phyloP scores from a whole-genome alignment of 2,113 vertebrate genomes.

The Hoplias malabaricus region DNA sequence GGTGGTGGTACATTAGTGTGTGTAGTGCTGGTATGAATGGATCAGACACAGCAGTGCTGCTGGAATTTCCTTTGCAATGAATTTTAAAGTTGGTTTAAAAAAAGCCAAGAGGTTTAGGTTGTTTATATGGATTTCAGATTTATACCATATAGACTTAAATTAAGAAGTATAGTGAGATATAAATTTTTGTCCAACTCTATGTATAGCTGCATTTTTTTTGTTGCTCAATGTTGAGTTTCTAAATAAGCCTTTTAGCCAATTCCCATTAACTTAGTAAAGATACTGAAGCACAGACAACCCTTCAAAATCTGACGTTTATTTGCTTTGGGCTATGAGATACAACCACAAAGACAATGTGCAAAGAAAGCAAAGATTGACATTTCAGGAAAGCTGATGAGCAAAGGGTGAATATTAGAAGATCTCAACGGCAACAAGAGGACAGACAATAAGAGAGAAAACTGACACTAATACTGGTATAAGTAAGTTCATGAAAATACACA shows the following conservation, averaged over 20 bases:
- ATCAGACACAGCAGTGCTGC: too few species aligned
- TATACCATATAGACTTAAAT: too few species aligned
- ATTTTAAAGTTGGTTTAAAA: too few species aligned
- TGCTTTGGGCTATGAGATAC: slow-evolving; percentile 89
- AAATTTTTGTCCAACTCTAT: too few species aligned
- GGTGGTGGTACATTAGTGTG: too few species aligned
- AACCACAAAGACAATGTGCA: slow-evolving; percentile 98
- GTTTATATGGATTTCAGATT: too few species aligned
- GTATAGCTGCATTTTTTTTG: not conserved
- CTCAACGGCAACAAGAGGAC: slow-evolving; percentile 67
- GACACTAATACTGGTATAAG: slow-evolving; percentile 36
- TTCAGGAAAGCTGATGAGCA: slow-evolving; percentile 82
- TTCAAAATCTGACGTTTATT: slow-evolving; percentile 90
- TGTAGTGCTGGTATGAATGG: too few species aligned
- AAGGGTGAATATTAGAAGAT: slow-evolving; percentile 71
- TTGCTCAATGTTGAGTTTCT: not conserved
- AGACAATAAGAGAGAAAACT: slow-evolving; percentile 55
- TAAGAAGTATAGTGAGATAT: too few species aligned
- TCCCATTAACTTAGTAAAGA: slow-evolving; percentile 26
- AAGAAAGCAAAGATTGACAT: slow-evolving; percentile 97
- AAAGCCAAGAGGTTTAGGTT: too few species aligned
- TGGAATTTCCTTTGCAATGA: too few species aligned
- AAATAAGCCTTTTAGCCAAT: not conserved
- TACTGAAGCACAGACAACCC: not conserved
- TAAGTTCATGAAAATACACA: slow-evolving; percentile 36